A percentile compares a stretch with the other conserved stretches of the same genome.
Conservation (phyloP, 1,140 invertebrate genomes). For the Spodoptera frugiperda region DNA sequence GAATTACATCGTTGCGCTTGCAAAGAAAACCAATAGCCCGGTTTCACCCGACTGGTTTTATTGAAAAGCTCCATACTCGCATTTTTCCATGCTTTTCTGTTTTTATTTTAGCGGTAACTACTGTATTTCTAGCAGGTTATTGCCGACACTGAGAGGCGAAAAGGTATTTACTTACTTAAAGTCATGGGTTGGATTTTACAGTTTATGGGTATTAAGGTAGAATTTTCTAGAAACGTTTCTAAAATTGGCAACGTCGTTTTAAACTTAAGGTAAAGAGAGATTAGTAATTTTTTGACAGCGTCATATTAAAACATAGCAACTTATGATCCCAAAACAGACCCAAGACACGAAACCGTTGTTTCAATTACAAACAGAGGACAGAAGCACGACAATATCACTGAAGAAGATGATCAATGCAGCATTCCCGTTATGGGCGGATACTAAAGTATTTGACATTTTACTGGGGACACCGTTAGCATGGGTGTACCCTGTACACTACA, state of each 20-base stretch:
- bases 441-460: slow-evolving; percentile 51
- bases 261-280: too few relatives aligned
- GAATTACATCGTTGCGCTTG: slow-evolving; percentile 51
- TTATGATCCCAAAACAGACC: too few relatives aligned
- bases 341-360: too few relatives aligned
- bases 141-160: slow-evolving; percentile 25
- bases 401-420: background rate
- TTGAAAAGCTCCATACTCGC: slow-evolving; percentile 70
- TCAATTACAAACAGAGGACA: too few relatives aligned
- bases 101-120: slow-evolving; percentile 38
- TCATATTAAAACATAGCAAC: too few relatives aligned
- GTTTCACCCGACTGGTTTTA: slow-evolving; percentile 73
- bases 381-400: too few relatives aligned
- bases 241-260: too few relatives aligned
- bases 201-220: too few relatives aligned
- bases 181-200: background rate
- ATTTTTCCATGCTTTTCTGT: slow-evolving; percentile 54
- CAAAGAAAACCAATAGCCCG: slow-evolving; percentile 74
- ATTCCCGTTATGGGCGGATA: slow-evolving; percentile 10
- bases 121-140: slow-evolving; percentile 43
- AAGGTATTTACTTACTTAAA: slow-evolving; percentile 22
- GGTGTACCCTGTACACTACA: slow-evolving; percentile 22
- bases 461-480: slow-evolving; percentile 55
- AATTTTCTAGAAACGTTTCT: too few relatives aligned
- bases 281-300: too few relatives aligned